Conservation (phyloP, 2,113 vertebrate species). For the Corythoichthys intestinalis region DNA sequence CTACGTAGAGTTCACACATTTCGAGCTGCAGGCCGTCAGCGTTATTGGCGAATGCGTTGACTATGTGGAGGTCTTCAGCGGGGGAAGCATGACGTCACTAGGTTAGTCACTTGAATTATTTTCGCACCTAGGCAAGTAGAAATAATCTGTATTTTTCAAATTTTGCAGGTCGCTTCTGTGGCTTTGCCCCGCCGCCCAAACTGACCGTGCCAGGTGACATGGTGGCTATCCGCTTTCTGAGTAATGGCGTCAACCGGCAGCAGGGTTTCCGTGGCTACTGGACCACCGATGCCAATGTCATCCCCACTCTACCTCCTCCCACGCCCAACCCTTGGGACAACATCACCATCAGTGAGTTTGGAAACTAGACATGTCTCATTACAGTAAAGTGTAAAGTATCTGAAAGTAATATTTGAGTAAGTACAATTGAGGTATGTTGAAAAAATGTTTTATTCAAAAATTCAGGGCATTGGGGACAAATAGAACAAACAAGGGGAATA, state of each 20-base stretch:
- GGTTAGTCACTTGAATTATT: constrained; percentile 35
- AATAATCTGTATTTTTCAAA: not conserved
- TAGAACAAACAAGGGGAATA: too few species aligned
- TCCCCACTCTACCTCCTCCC: constrained; percentile 57
- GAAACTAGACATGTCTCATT: not conserved
- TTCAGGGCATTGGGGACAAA: too few species aligned
- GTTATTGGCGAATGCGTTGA: constrained; percentile 63
- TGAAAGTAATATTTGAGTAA: not conserved
- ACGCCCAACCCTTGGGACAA: constrained; percentile 64
- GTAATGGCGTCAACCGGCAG: constrained; percentile 50
- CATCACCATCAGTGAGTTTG: constrained; percentile 57
- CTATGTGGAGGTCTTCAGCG: constrained; percentile 68
- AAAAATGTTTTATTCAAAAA: too few species aligned
- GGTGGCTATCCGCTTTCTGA: constrained; percentile 69
- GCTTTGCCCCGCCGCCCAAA: constrained; percentile 43
- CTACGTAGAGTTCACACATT: constrained; percentile 67
- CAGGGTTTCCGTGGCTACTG: constrained; percentile 74
- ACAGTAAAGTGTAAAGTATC: not conserved
- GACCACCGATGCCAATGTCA: constrained; percentile 56
- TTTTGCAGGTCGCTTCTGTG: constrained; percentile 65
- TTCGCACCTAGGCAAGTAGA: not conserved
- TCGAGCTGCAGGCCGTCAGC: constrained; percentile 62
- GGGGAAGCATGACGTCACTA: constrained; percentile 41
- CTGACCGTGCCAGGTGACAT: constrained; percentile 40
- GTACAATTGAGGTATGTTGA: not conserved